Conservation (phyloP, 2,797 vertebrate genomes). For the Euthynnus affinis region DNA sequence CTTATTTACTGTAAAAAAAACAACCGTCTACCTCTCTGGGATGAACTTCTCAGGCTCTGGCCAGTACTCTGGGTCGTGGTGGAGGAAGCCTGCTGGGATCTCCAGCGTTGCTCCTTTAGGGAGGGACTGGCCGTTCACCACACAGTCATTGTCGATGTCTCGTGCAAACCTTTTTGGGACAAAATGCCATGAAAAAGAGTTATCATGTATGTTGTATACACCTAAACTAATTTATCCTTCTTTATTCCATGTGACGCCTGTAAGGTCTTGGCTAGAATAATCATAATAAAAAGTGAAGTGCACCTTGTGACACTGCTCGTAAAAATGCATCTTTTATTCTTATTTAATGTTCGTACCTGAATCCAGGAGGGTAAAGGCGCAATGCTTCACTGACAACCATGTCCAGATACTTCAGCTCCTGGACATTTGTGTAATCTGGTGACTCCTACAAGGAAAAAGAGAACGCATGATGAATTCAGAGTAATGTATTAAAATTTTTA, state of each 20-base stretch:
- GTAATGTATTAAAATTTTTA: neutral
- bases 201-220: neutral
- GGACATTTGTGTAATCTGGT: slow-evolving; percentile 88
- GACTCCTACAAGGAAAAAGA: slow-evolving; percentile 79
- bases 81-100: slow-evolving; percentile 90
- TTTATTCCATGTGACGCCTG: neutral
- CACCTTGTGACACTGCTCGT: neutral
- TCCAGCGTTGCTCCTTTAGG: slow-evolving; percentile 90
- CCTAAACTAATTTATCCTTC: neutral
- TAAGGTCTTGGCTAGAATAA: neutral
- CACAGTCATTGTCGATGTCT: slow-evolving; percentile 87
- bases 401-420: slow-evolving; percentile 94
- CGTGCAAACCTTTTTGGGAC: slow-evolving; percentile 87
- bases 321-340: neutral
- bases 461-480: neutral
- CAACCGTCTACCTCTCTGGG: slow-evolving; percentile 89
- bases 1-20: neutral
- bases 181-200: neutral
- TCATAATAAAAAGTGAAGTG: neutral
- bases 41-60: slow-evolving; percentile 91
- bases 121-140: slow-evolving; percentile 89
- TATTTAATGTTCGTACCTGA: slow-evolving; percentile 82
- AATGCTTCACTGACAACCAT: slow-evolving; percentile 95
- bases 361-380: slow-evolving; percentile 94
- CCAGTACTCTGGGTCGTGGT: slow-evolving; percentile 92